A percentile compares a stretch with the other conserved stretches of the same genome.
Evolutionary conservation across 2,113 vertebrate genomes (phyloP).

Genomic region (Empidonax alnorum): DNA sequence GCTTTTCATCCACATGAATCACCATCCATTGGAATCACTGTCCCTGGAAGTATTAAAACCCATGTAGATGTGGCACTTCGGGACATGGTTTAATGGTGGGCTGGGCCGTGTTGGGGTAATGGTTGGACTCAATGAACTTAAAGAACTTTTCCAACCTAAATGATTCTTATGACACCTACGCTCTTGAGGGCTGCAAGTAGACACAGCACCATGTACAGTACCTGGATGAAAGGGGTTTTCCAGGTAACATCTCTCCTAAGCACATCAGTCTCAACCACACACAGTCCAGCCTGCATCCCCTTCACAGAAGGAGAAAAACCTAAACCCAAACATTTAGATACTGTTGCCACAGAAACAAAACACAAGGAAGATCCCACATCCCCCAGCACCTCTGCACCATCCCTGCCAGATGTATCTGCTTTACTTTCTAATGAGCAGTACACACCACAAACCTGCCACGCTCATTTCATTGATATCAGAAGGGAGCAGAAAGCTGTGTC

Average conservation of each 20-base stretch:
- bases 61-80: not conserved
- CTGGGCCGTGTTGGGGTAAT: not conserved
- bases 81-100: not conserved
- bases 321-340: not conserved
- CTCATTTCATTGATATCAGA: not conserved
- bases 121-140: not conserved
- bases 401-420: not conserved
- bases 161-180: not conserved
- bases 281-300: not conserved
- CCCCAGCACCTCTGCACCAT: not conserved
- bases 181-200: not conserved
- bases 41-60: not conserved
- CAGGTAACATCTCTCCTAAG: not conserved
- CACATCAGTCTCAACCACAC: not conserved
- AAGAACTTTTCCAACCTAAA: not conserved
- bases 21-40: not conserved
- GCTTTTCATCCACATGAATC: not conserved
- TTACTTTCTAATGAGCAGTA: not conserved
- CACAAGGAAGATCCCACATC: not conserved
- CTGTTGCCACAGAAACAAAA: not conserved
- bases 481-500: not conserved
- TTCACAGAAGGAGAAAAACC: not conserved
- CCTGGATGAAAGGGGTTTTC: not conserved
- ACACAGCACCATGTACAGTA: not conserved
- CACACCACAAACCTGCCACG: not conserved